Conservation (phyloP, 2,888 invertebrate genomes). For the Tenthredo notha region DNA sequence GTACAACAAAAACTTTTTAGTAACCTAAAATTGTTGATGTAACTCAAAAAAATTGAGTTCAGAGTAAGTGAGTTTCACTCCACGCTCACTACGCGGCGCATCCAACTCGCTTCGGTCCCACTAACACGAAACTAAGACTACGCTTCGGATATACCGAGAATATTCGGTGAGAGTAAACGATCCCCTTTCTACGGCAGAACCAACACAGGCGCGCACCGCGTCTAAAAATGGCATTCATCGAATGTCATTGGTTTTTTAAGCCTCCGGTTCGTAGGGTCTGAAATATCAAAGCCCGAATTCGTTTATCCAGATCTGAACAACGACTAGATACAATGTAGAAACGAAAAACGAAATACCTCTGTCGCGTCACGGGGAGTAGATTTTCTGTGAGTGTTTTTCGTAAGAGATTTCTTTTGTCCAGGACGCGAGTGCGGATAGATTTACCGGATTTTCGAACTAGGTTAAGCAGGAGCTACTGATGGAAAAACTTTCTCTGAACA, state of each 20-base stretch:
- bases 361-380: neutral
- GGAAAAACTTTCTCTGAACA: neutral
- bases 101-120: too few species aligned
- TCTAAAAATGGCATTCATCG: neutral
- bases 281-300: neutral
- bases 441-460: conserved; percentile 26
- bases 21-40: too few species aligned
- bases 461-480: conserved; percentile 27
- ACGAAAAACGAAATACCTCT: neutral
- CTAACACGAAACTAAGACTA: too few species aligned
- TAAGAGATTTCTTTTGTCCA: conserved; percentile 4
- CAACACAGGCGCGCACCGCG: too few species aligned
- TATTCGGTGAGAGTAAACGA: too few species aligned
- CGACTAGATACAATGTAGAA: neutral
- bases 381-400: conserved; percentile 11
- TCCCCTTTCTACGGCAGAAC: too few species aligned
- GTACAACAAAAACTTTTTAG: too few species aligned
- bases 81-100: too few species aligned
- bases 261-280: neutral
- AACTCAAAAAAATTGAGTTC: too few species aligned
- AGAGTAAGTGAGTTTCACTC: too few species aligned
- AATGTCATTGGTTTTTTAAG: neutral
- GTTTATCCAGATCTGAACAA: neutral
- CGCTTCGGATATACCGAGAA: too few species aligned
- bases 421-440: conserved; percentile 12